Percentiles rank a stretch among this genome's conserved stretches.
phyloP scores from a whole-genome alignment of 2,113 vertebrate genomes.

The Dicaeum eximium region DNA sequence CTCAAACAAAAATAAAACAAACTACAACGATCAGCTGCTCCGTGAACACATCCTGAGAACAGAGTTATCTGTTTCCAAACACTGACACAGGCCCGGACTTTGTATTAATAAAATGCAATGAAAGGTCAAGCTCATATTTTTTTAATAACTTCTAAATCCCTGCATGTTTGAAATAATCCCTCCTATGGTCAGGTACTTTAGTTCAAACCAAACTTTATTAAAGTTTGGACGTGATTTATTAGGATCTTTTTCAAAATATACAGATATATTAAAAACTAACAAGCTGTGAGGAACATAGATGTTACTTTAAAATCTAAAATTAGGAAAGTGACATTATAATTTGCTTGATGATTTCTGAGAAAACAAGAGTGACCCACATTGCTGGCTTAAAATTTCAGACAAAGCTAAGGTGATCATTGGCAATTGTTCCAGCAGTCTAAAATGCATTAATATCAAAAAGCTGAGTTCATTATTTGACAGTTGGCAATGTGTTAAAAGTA shows the following conservation, averaged over 20 bases:
- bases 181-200: constrained; percentile 44
- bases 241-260: constrained; percentile 51
- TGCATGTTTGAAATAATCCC: constrained; percentile 45
- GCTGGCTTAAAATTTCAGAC: constrained; percentile 8
- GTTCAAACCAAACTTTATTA: constrained; percentile 53
- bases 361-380: background rate
- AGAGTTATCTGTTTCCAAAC: background rate
- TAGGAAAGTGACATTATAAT: constrained; percentile 11
- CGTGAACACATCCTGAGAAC: background rate
- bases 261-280: constrained; percentile 60
- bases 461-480: background rate
- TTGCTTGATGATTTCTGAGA: background rate
- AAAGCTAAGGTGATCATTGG: background rate
- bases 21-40: constrained; percentile 33
- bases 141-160: constrained; percentile 68
- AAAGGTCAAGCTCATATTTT: constrained; percentile 68
- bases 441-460: background rate
- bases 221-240: constrained; percentile 26
- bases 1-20: constrained; percentile 31
- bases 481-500: background rate
- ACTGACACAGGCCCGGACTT: background rate
- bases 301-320: constrained; percentile 54
- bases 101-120: constrained; percentile 25
- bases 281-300: constrained; percentile 43
- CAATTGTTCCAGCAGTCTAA: background rate